Evolutionary conservation across 2,797 vertebrate genomes (phyloP).

Genomic region (Cichlasoma orientale): DNA sequence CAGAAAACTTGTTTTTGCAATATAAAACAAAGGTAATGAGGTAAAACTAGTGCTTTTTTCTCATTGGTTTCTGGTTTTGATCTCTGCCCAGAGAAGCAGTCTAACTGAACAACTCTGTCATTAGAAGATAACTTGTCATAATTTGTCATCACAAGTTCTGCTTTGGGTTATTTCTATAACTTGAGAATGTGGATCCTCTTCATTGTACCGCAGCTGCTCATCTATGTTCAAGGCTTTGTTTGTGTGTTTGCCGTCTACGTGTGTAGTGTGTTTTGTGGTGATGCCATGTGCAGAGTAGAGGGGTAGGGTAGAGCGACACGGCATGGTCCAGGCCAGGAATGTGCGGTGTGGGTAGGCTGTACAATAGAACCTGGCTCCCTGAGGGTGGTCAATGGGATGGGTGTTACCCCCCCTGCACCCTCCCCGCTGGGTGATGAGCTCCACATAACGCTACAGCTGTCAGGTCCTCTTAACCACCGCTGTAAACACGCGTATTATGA

Average conservation of each 20-base stretch:
- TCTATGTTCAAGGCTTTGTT: constrained; percentile 47
- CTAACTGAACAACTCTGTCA: neutral
- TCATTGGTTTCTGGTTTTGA: too few relatives aligned
- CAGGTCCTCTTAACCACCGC: constrained; percentile 68
- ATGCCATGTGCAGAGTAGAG: constrained; percentile 38
- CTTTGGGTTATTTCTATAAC: constrained; percentile 32
- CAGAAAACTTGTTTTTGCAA: too few relatives aligned
- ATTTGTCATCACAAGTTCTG: neutral
- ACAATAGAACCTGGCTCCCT: constrained; percentile 77
- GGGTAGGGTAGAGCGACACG: constrained; percentile 37
- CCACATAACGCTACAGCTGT: constrained; percentile 73
- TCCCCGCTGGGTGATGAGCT: constrained; percentile 75
- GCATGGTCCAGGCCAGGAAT: constrained; percentile 73
- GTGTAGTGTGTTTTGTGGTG: constrained; percentile 50
- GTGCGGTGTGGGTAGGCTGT: constrained; percentile 69
- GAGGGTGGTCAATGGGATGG: constrained; percentile 70
- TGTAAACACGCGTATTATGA: constrained; percentile 45
- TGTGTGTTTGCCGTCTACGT: neutral
- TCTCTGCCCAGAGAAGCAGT: too few relatives aligned
- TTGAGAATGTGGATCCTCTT: constrained; percentile 29
- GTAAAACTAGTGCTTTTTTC: too few relatives aligned
- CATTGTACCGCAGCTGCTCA: constrained; percentile 31
- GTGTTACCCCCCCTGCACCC: constrained; percentile 72
- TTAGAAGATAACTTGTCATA: neutral
- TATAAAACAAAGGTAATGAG: too few relatives aligned